These are phyloP conservation scores for Synergus itoensis DNA, from an alignment of 2,888 invertebrate species.

Conservation along the genomic window DNA sequence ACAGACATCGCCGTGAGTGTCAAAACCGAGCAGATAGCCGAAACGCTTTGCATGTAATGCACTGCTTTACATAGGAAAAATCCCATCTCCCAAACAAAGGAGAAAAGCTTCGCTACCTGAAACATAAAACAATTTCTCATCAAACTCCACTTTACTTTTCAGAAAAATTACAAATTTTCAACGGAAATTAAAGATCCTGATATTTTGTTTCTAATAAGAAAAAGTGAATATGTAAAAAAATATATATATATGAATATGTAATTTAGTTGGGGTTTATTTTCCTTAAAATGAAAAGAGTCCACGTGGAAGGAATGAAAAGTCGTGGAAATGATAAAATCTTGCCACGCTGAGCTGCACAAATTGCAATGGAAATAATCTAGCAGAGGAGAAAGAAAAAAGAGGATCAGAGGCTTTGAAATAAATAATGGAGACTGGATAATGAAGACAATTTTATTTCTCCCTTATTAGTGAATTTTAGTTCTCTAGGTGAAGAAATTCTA, in stretches of 20 bases:
- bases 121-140: constrained; percentile 48
- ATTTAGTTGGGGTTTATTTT: not conserved
- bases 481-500: not conserved
- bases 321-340: not conserved
- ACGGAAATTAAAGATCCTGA: no score
- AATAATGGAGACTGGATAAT: not conserved
- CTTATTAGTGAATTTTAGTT: not conserved
- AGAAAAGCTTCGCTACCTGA: constrained; percentile 84
- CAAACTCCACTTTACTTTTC: not conserved
- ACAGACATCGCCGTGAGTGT: constrained; percentile 86
- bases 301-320: not conserved
- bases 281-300: not conserved
- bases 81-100: constrained; percentile 85
- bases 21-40: constrained; percentile 85
- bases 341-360: not conserved
- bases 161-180: not conserved
- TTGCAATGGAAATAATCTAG: not conserved
- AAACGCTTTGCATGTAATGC: constrained; percentile 86
- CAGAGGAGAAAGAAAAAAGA: not conserved
- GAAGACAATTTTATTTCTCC: not conserved
- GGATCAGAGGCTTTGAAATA: not conserved
- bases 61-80: constrained; percentile 84
- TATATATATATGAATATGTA: no score
- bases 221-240: no score
- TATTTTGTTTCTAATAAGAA: no score